Evolutionary conservation across 2,113 vertebrate species (phyloP).

Genomic region (Illadopsis cleaveri): DNA sequence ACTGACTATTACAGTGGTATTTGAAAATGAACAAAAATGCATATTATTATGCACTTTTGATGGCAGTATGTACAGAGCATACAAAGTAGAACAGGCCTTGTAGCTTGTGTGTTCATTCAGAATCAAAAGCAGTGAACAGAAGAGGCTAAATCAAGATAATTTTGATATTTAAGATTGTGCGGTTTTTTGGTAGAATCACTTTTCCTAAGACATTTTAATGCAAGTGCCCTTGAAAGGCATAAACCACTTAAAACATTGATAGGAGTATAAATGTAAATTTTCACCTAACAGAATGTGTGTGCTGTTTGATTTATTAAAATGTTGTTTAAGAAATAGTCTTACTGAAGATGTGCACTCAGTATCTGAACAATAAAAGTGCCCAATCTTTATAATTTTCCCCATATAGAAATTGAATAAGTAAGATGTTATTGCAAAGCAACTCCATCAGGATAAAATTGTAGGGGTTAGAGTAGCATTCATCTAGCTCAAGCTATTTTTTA

Average conservation of each 20-base stretch:
- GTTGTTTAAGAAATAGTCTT: background rate
- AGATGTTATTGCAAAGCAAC: background rate
- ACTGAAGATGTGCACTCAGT: background rate
- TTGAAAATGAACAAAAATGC: constrained; percentile 25
- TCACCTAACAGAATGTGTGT: background rate
- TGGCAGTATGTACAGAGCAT: background rate
- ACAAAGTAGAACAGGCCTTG: background rate
- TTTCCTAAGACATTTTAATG: background rate
- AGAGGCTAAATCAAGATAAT: background rate
- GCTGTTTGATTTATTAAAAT: background rate
- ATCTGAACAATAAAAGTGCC: background rate
- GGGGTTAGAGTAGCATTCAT: background rate
- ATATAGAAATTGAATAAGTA: background rate
- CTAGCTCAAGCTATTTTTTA: background rate
- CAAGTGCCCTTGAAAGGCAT: background rate
- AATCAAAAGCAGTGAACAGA: background rate
- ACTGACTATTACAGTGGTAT: constrained; percentile 14
- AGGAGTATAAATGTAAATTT: background rate
- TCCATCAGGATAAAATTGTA: background rate
- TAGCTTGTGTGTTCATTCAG: background rate
- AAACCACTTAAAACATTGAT: background rate
- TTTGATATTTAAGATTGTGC: background rate
- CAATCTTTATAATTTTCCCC: background rate
- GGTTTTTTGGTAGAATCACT: background rate
- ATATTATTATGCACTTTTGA: background rate